Evolutionary conservation across 2,888 invertebrate genomes (phyloP), one percentile per base, ranked within the genome.

Genomic region (Parascotia fuliginaria): DNA sequence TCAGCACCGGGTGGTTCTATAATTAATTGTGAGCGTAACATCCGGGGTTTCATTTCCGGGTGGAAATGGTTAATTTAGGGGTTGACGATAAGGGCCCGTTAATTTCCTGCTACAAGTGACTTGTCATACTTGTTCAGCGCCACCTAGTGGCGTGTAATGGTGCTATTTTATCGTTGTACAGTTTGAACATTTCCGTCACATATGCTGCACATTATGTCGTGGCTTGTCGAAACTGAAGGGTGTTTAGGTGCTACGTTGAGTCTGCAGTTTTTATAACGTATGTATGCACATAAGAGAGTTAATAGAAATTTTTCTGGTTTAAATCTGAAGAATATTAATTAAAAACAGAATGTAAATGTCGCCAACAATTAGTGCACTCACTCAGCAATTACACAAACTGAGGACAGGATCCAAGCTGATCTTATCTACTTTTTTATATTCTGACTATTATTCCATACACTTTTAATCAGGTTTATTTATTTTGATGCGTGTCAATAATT

Each of bases 51-150:
- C 66, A 72, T 72, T 74, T 77, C 80, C 80, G 65, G 62, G 56
- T 66, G 79, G 80, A 78, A 81, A 73, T 73, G 81, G 77, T 77
- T 83, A 75, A 79, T 81, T 79, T 72, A 24, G 65, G 77, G 71
- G 68, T 67, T 65, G 60, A 65, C 71, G 85, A 83, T 83, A 84
- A 81, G 77, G 75, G 73, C 76, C 76, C 77, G 76, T 79, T 81
- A 83, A 84, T 86, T 77, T 85, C 86, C 87, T 19, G 83, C 55
- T 69, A 55, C 73, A 66, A 68, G 70, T 78, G 77, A 81, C 83
- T 79, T 75, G 82, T 75, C 77, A 71, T 57, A 59, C 55, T 51
- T 50, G 59, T 54, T 60, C 46, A 40, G 56, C 65, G 60, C 70
- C 64, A 63, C 65, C 64, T 66, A 46, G 53, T 51, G 49, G 46